A percentile compares a stretch with the other conserved stretches of the same genome.
Evolutionary conservation across 2,888 invertebrate genomes (phyloP).

Genomic region (Bhutanitis thaidina): DNA sequence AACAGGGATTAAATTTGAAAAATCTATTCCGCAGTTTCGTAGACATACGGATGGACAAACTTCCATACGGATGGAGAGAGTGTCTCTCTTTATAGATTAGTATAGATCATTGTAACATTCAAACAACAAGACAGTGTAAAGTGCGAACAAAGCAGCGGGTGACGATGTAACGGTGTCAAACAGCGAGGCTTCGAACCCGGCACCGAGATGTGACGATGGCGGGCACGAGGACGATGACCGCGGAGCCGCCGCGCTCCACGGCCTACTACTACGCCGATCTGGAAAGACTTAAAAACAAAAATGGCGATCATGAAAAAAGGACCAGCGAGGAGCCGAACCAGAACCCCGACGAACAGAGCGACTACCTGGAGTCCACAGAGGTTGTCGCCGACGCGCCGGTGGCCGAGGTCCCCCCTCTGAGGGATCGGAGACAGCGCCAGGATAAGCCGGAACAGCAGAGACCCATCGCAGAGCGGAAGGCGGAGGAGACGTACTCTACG

Average conservation of each 20-base stretch:
- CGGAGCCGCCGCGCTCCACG: constrained; percentile 81
- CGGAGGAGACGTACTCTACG: constrained; percentile 67
- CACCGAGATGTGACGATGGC: constrained; percentile 34
- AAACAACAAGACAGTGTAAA: no score
- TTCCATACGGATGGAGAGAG: no score
- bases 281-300: constrained; percentile 73
- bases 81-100: no score
- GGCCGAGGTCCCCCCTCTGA: constrained; percentile 54
- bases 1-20: no score
- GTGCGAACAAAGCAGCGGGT: neutral
- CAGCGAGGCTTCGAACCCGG: constrained; percentile 32
- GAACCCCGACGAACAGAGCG: constrained; percentile 71
- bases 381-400: constrained; percentile 56
- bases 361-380: constrained; percentile 57
- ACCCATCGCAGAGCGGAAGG: constrained; percentile 49
- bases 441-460: constrained; percentile 46
- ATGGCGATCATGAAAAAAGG: constrained; percentile 13
- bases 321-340: constrained; percentile 35
- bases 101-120: no score
- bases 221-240: constrained; percentile 55
- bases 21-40: no score
- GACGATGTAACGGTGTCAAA: constrained; percentile 22
- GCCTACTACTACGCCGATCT: constrained; percentile 80
- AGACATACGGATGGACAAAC: no score
- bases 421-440: constrained; percentile 53